Conservation (phyloP, 2,113 vertebrate species). For the Lamprotornis superbus region DNA sequence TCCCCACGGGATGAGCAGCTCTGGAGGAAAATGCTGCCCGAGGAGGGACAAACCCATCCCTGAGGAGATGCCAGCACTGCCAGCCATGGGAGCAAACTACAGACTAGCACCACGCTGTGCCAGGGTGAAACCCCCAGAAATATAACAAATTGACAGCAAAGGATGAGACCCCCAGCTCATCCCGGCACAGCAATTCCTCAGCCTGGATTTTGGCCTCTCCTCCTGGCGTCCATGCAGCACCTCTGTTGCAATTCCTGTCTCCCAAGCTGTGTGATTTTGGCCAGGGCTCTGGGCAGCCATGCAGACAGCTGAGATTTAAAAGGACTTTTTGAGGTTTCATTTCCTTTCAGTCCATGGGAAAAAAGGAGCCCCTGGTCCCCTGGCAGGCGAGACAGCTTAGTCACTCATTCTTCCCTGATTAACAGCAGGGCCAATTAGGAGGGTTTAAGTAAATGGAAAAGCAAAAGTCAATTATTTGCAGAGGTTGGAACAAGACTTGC, state of each 20-base stretch:
- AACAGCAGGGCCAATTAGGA: neutral
- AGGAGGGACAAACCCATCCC: neutral
- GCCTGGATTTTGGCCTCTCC: neutral
- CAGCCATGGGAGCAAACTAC: neutral
- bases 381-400: neutral
- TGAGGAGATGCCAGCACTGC: neutral
- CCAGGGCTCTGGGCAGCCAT: neutral
- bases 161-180: neutral
- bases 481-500: neutral
- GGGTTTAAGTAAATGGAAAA: constrained; percentile 1
- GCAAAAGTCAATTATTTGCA: constrained; percentile 15
- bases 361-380: neutral
- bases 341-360: constrained; percentile 56
- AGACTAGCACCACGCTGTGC: rapidly evolving
- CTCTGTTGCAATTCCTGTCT: neutral
- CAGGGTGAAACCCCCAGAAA: neutral
- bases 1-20: neutral
- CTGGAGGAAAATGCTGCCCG: neutral
- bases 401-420: constrained; percentile 52
- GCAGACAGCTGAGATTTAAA: constrained; percentile 19
- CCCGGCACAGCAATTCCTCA: neutral
- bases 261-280: neutral
- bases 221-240: neutral
- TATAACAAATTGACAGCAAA: neutral
- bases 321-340: constrained; percentile 33